These are phyloP conservation scores for Xylophagus ater DNA, from an alignment of 2,888 invertebrate genomes.

Conservation along the genomic window DNA sequence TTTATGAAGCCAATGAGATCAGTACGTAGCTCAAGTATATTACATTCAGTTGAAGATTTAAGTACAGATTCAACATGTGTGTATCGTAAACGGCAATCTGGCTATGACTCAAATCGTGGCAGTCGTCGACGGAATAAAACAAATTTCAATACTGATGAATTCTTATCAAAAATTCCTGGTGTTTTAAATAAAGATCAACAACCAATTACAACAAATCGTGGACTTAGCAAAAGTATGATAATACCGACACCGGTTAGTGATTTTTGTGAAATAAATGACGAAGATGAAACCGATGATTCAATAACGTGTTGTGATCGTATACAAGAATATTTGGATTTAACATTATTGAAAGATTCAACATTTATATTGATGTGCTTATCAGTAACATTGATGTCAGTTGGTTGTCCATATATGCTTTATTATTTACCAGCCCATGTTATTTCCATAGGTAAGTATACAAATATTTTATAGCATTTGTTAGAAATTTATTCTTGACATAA, in stretches of 20 bases:
- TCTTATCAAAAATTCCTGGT: constrained; percentile 33
- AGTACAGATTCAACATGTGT: constrained; percentile 66
- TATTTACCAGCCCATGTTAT: constrained; percentile 65
- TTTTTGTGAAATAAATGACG: constrained; percentile 31
- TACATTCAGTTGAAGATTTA: constrained; percentile 63
- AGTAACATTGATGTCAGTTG: constrained; percentile 63
- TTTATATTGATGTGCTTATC: constrained; percentile 62
- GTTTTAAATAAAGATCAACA: constrained; percentile 25
- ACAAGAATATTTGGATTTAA: constrained; percentile 53
- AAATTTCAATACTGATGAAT: constrained; percentile 36
- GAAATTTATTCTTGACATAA: not conserved
- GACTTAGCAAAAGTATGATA: constrained; percentile 40
- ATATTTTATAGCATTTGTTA: not conserved
- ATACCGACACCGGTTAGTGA: constrained; percentile 39
- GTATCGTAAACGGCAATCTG: constrained; percentile 44
- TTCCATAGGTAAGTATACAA: constrained; percentile 44
- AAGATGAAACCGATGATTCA: constrained; percentile 31
- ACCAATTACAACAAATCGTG: constrained; percentile 27
- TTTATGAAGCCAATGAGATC: constrained; percentile 48
- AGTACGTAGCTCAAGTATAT: constrained; percentile 56
- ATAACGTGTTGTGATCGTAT: constrained; percentile 34
- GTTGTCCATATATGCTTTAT: constrained; percentile 64
- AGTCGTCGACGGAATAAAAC: constrained; percentile 34
- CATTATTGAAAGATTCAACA: constrained; percentile 52
- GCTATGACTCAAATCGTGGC: constrained; percentile 35